phyloP scores from a whole-genome alignment of 2,888 invertebrate genomes.

The Minunthozetes semirufus region DNA sequence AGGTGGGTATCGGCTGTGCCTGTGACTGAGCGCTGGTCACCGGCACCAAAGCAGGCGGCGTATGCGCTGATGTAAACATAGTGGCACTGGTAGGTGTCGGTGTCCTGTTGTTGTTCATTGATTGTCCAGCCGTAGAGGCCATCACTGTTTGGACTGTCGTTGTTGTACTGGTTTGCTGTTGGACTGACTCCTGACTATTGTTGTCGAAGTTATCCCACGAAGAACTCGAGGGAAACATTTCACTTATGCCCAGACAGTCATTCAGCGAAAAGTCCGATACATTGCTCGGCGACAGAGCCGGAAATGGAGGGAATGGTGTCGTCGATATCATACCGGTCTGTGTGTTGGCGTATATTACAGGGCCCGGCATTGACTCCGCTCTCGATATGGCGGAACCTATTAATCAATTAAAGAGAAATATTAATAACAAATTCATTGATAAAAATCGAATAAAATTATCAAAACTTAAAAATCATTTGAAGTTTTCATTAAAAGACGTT shows the following conservation, averaged over 20 bases:
- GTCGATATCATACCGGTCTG: slow-evolving; percentile 25
- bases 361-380: background rate
- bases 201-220: slow-evolving; percentile 22
- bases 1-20: background rate
- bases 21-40: background rate
- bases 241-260: slow-evolving; percentile 32
- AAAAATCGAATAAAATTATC: too few relatives aligned
- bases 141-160: slow-evolving; percentile 2
- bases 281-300: slow-evolving; percentile 16
- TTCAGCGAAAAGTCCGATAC: slow-evolving; percentile 30
- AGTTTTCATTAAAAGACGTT: too few relatives aligned
- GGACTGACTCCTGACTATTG: slow-evolving; percentile 8
- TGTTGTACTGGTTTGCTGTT: background rate
- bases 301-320: slow-evolving; percentile 25
- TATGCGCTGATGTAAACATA: background rate
- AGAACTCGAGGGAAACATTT: slow-evolving; percentile 35
- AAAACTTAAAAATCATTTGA: too few relatives aligned
- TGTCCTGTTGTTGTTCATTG: background rate
- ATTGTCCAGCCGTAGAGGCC: background rate
- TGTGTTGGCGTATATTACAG: slow-evolving; percentile 21
- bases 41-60: slow-evolving; percentile 8
- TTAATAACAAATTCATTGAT: too few relatives aligned
- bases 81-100: slow-evolving; percentile 5
- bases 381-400: slow-evolving; percentile 11
- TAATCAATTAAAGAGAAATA: too few relatives aligned